Percentiles rank a stretch among this genome's conserved stretches.
These are phyloP conservation scores for Micrastur ruficollis DNA, from an alignment of 2,797 vertebrate genomes.

Conservation along the genomic window DNA sequence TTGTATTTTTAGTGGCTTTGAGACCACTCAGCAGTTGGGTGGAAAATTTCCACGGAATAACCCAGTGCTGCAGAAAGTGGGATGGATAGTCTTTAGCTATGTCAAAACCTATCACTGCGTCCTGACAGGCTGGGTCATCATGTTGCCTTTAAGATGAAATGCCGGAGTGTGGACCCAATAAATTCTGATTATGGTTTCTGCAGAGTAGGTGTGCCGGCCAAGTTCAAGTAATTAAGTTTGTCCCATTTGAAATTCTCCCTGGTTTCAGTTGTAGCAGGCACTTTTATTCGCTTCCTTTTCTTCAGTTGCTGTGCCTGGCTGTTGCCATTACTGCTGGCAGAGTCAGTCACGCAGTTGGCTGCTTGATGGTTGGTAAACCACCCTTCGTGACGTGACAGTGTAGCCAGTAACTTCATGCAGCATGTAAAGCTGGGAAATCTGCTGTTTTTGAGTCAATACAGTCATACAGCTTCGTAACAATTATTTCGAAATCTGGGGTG, in stretches of 20 bases:
- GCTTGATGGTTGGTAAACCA: not conserved
- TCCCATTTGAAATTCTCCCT: not conserved
- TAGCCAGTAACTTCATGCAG: not conserved
- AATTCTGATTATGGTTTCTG: not conserved
- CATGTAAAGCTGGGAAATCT: not conserved
- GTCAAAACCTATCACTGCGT: not conserved
- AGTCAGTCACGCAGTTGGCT: not conserved
- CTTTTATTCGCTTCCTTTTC: not conserved
- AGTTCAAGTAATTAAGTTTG: not conserved
- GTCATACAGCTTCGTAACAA: not conserved
- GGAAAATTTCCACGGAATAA: slow-evolving; percentile 14
- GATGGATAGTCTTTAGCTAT: not conserved
- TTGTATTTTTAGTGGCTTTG: not conserved
- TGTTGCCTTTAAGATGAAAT: not conserved
- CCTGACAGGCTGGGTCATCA: not conserved
- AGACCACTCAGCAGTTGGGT: not conserved
- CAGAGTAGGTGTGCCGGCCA: not conserved
- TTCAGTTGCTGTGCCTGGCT: not conserved
- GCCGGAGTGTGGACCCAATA: not conserved
- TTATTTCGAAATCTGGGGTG: not conserved
- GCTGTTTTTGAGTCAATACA: not conserved
- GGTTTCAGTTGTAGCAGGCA: not conserved
- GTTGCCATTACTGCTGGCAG: not conserved
- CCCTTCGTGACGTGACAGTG: not conserved
- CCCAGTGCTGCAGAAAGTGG: not conserved